A percentile compares a stretch with the other conserved stretches of the same genome.
Conservation (phyloP, 2,888 invertebrate genomes). For the Pelosia muscerda region DNA sequence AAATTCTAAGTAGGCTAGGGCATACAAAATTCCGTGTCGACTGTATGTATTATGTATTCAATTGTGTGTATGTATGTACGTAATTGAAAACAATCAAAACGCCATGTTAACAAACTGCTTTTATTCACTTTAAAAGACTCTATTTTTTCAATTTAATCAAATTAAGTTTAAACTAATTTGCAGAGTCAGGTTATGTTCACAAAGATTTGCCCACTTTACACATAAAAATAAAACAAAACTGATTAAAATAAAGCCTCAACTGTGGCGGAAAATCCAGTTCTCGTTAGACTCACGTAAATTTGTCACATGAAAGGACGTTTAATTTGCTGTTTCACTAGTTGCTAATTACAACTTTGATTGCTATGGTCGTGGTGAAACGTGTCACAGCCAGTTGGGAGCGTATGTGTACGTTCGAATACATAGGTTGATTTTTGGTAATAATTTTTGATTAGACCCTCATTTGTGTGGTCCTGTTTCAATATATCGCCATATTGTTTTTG, state of each 20-base stretch:
- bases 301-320: slow-evolving; percentile 79
- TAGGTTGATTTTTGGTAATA: slow-evolving; percentile 25
- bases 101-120: too few relatives aligned
- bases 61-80: too few relatives aligned
- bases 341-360: slow-evolving; percentile 85
- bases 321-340: slow-evolving; percentile 84
- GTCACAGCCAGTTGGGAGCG: slow-evolving; percentile 53
- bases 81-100: too few relatives aligned
- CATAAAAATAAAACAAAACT: neutral
- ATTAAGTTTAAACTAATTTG: neutral
- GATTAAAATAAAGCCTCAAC: slow-evolving; percentile 20
- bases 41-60: too few relatives aligned
- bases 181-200: neutral
- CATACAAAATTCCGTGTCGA: too few relatives aligned
- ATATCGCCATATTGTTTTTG: neutral
- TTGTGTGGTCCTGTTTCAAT: neutral
- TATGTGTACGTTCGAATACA: slow-evolving; percentile 20
- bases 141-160: neutral
- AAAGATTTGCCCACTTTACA: neutral
- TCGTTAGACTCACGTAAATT: slow-evolving; percentile 60
- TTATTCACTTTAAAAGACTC: neutral
- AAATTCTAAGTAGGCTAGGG: too few relatives aligned
- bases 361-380: slow-evolving; percentile 67
- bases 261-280: slow-evolving; percentile 28
- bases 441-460: slow-evolving; percentile 37